These are phyloP conservation scores for Tipula vernalis DNA, from an alignment of 2,888 invertebrate species.

Conservation along the genomic window DNA sequence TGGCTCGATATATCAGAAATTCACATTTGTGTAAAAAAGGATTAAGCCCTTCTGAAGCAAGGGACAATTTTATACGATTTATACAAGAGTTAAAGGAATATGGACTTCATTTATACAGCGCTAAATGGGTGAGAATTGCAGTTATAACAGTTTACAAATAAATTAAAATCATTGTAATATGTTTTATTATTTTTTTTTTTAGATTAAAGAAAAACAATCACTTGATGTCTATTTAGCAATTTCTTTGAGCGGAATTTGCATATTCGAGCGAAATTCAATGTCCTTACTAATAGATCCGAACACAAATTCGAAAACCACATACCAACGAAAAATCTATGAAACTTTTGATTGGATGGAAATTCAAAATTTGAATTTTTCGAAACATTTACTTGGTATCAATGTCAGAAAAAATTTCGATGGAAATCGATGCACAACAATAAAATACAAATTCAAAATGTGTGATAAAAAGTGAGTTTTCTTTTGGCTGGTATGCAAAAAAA, in stretches of 20 bases:
- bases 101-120: slow-evolving; percentile 64
- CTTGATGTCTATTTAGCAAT: slow-evolving; percentile 52
- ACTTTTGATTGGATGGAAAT: slow-evolving; percentile 57
- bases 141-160: not conserved
- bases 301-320: slow-evolving; percentile 21
- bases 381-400: slow-evolving; percentile 53
- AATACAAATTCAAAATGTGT: slow-evolving; percentile 62
- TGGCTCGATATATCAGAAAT: slow-evolving; percentile 29
- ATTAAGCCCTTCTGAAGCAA: slow-evolving; percentile 50
- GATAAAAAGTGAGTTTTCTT: slow-evolving; percentile 47
- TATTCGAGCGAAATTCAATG: slow-evolving; percentile 18
- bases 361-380: slow-evolving; percentile 63
- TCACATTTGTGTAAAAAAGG: slow-evolving; percentile 43
- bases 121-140: slow-evolving; percentile 41
- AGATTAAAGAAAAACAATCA: slow-evolving; percentile 45
- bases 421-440: slow-evolving; percentile 37
- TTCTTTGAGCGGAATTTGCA: slow-evolving; percentile 44
- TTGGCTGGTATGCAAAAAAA: not conserved
- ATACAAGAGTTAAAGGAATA: slow-evolving; percentile 59
- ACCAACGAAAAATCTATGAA: slow-evolving; percentile 33
- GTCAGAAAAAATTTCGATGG: slow-evolving; percentile 42
- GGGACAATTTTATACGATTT: slow-evolving; percentile 56
- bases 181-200: slow-evolving; percentile 16
- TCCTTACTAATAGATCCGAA: slow-evolving; percentile 7
- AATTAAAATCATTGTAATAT: not conserved